phyloP scores from a whole-genome alignment of 2,113 vertebrate species.

The Saguinus midas region DNA sequence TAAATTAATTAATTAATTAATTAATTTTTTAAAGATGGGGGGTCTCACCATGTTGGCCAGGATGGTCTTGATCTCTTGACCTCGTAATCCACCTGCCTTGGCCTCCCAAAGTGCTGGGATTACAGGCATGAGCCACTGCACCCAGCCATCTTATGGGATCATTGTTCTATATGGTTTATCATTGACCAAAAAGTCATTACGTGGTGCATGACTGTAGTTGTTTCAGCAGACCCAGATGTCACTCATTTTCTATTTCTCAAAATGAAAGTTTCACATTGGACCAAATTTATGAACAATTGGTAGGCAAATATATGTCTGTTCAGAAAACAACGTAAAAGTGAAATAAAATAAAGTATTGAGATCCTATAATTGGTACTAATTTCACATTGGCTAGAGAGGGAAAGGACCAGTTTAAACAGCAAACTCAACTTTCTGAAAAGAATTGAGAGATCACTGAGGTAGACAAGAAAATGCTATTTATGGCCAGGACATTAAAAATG shows the following conservation, averaged over 20 bases:
- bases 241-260: slow-evolving; percentile 33
- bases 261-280: neutral
- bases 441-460: neutral
- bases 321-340: neutral
- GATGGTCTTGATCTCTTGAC: too few species aligned
- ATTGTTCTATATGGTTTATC: neutral
- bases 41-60: too few species aligned
- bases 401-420: neutral
- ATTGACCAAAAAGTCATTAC: neutral
- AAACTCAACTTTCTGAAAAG: neutral
- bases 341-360: neutral
- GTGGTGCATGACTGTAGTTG: neutral
- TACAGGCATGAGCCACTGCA: too few species aligned
- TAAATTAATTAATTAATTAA: too few species aligned
- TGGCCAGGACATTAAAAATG: neutral
- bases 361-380: neutral
- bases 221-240: neutral
- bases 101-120: too few species aligned
- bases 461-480: neutral
- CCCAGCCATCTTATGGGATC: neutral
- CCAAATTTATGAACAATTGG: neutral
- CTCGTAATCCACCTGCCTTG: too few species aligned
- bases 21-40: too few species aligned
- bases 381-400: neutral
- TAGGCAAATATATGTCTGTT: slow-evolving; percentile 11